Conservation (phyloP, 2,797 vertebrate species). For the Semotilus atromaculatus region DNA sequence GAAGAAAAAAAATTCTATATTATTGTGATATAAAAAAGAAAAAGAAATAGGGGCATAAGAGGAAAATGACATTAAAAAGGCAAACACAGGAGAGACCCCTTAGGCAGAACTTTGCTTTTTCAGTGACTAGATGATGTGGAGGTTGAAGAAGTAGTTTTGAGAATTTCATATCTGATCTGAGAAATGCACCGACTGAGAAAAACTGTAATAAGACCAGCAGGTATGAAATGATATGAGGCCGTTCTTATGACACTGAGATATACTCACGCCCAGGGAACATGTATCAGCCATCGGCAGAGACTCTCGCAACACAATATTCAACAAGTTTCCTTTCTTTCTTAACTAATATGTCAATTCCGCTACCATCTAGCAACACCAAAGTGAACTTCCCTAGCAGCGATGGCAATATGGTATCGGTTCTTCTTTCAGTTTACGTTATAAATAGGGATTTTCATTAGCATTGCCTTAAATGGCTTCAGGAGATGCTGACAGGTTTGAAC, state of each 20-base stretch:
- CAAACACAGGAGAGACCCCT: too few species aligned
- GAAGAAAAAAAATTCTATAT: too few species aligned
- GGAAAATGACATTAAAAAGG: too few species aligned
- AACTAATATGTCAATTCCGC: background rate
- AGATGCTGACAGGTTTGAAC: conserved; percentile 29
- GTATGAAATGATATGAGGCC: background rate
- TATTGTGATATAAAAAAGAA: too few species aligned
- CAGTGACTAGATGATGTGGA: too few species aligned
- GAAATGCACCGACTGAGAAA: too few species aligned
- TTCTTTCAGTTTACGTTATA: background rate
- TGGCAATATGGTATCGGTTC: background rate
- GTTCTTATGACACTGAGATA: background rate
- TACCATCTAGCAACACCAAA: background rate
- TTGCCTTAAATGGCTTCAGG: background rate
- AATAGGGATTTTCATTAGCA: background rate
- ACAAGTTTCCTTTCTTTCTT: background rate
- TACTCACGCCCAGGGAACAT: background rate
- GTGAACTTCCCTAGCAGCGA: background rate
- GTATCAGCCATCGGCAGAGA: background rate
- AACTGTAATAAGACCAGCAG: background rate
- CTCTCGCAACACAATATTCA: background rate
- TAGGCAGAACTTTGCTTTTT: too few species aligned
- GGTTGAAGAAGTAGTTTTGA: too few species aligned
- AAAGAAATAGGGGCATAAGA: too few species aligned
- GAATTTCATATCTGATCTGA: too few species aligned